These are phyloP conservation scores for Dicrostonyx torquatus DNA, from an alignment of 2,797 vertebrate genomes.

Conservation along the genomic window DNA sequence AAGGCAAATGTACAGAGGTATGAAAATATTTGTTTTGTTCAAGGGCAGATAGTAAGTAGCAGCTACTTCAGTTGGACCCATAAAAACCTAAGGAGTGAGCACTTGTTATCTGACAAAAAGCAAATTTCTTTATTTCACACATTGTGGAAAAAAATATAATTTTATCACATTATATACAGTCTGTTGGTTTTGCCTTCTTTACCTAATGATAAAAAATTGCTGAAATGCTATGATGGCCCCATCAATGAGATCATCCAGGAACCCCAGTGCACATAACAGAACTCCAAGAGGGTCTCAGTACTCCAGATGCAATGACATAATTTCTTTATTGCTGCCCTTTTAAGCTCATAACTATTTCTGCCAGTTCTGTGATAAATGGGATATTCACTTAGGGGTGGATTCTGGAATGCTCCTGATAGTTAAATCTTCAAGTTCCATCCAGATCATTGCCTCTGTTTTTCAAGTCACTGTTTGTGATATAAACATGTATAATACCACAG, in stretches of 20 bases:
- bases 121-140: not conserved
- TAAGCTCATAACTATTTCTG: not conserved
- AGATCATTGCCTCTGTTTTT: not conserved
- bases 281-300: not conserved
- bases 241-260: not conserved
- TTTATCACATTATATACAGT: not conserved
- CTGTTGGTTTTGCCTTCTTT: not conserved
- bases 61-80: not conserved
- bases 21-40: not conserved
- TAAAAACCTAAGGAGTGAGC: not conserved
- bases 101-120: not conserved
- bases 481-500: not conserved
- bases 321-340: not conserved
- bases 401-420: not conserved
- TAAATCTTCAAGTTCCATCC: not conserved
- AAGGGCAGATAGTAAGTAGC: not conserved
- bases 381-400: not conserved
- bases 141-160: not conserved
- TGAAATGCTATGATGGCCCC: not conserved
- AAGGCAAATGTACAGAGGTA: not conserved
- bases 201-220: not conserved
- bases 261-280: not conserved
- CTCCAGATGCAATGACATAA: not conserved
- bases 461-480: not conserved
- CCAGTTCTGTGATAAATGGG: not conserved